phyloP scores from a whole-genome alignment of 2,797 vertebrate genomes.

The Thamnophis elegans region DNA sequence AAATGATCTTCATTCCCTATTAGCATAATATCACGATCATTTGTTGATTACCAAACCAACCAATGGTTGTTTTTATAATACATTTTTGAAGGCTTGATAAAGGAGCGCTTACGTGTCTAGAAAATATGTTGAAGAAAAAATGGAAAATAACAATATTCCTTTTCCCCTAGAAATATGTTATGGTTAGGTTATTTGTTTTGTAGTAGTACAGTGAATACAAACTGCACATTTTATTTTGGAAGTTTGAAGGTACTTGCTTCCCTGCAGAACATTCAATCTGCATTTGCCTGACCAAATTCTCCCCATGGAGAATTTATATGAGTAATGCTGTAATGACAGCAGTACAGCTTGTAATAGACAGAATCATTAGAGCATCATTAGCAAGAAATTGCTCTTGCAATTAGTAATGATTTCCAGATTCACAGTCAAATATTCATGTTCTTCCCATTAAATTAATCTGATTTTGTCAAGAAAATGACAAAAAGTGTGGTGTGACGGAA shows the following conservation, averaged over 20 bases:
- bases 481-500: conserved; percentile 14
- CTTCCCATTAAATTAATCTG: conserved; percentile 46
- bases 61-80: neutral
- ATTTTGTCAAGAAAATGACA: conserved; percentile 25
- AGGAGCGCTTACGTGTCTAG: neutral
- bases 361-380: conserved; percentile 63
- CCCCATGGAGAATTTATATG: conserved; percentile 40
- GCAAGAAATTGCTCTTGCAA: conserved; percentile 63
- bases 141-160: neutral
- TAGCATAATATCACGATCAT: neutral
- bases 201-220: conserved; percentile 19
- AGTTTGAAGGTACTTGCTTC: conserved; percentile 56
- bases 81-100: neutral
- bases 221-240: conserved; percentile 44
- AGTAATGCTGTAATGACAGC: conserved; percentile 60
- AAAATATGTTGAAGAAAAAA: neutral
- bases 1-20: neutral
- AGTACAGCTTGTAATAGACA: conserved; percentile 59
- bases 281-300: conserved; percentile 54
- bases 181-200: conserved; percentile 10
- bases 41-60: neutral
- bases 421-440: conserved; percentile 54
- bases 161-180: neutral
- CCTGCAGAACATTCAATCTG: conserved; percentile 59
- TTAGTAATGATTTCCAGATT: conserved; percentile 64